Conservation (phyloP, 2,113 vertebrate species). For the Dicerorhinus sumatrensis region DNA sequence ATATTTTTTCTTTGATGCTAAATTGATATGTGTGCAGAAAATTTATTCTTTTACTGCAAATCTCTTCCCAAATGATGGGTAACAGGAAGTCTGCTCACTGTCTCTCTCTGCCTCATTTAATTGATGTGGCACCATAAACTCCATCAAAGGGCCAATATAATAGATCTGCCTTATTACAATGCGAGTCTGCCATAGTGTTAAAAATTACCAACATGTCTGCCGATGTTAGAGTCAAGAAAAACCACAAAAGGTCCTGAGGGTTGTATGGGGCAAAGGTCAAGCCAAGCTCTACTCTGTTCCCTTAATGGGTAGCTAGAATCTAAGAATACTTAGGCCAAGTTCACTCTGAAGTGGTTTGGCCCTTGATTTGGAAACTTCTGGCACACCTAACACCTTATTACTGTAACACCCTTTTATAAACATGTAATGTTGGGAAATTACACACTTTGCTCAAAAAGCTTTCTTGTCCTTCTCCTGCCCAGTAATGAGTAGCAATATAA, state of each 20-base stretch:
- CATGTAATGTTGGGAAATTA: conserved; percentile 63
- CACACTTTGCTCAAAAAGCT: conserved; percentile 56
- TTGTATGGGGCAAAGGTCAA: conserved; percentile 21
- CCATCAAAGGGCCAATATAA: conserved; percentile 53
- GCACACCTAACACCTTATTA: conserved; percentile 48
- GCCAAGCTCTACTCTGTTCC: background rate
- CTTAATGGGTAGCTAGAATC: conserved; percentile 45
- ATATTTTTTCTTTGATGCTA: conserved; percentile 65
- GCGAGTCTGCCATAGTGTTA: conserved; percentile 23
- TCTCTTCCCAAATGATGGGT: background rate
- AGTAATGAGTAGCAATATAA: conserved; percentile 43
- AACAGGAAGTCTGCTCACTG: conserved; percentile 52
- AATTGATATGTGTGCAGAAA: conserved; percentile 50
- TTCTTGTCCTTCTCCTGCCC: conserved; percentile 18
- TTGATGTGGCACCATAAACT: conserved; percentile 24
- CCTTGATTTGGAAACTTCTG: conserved; percentile 64
- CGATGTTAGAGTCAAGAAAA: conserved; percentile 54
- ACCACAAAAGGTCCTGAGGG: background rate
- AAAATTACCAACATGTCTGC: conserved; percentile 47
- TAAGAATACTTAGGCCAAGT: conserved; percentile 22
- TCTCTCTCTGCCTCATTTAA: conserved; percentile 60
- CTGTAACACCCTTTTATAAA: conserved; percentile 56
- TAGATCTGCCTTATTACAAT: conserved; percentile 58
- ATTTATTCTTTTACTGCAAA: conserved; percentile 51
- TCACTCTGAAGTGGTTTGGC: conserved; percentile 53